Conservation (phyloP, 2,113 vertebrate genomes). For the Phaethornis superciliosus region DNA sequence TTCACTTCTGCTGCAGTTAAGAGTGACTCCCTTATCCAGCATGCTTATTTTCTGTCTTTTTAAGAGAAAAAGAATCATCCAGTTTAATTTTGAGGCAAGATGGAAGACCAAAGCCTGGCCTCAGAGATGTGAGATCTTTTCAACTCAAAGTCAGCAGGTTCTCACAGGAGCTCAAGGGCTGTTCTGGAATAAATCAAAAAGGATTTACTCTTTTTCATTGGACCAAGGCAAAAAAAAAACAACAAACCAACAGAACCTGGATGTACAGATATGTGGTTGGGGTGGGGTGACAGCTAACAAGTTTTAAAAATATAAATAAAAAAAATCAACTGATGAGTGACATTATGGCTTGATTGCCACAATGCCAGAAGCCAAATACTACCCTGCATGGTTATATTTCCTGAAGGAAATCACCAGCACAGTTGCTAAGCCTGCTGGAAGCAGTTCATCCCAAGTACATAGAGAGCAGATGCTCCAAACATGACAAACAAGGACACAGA, state of each 20-base stretch:
- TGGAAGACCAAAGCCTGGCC: slow-evolving; percentile 25
- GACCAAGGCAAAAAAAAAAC: not conserved
- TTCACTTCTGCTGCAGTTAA: not conserved
- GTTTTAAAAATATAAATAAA: not conserved
- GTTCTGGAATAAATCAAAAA: slow-evolving; percentile 43
- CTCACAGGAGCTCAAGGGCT: slow-evolving; percentile 35
- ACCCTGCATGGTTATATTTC: not conserved
- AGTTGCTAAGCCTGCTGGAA: not conserved
- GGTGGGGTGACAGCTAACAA: not conserved
- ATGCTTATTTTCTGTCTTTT: not conserved
- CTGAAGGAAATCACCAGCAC: not conserved
- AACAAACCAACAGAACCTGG: too few species aligned
- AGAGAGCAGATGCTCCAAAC: not conserved
- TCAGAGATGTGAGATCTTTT: slow-evolving; percentile 49
- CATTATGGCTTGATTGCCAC: not conserved
- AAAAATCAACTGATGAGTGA: not conserved
- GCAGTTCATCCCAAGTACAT: not conserved
- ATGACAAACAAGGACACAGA: rapidly evolving
- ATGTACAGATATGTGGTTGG: not conserved
- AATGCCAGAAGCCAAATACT: not conserved
- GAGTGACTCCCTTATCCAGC: not conserved
- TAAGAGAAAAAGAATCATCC: not conserved
- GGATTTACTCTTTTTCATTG: not conserved
- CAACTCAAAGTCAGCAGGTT: slow-evolving; percentile 31
- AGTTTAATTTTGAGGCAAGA: slow-evolving; percentile 42